Evolutionary conservation across 2,113 vertebrate species (phyloP), one percentile per base, ranked within the genome.

Genomic region (Chionis minor): DNA sequence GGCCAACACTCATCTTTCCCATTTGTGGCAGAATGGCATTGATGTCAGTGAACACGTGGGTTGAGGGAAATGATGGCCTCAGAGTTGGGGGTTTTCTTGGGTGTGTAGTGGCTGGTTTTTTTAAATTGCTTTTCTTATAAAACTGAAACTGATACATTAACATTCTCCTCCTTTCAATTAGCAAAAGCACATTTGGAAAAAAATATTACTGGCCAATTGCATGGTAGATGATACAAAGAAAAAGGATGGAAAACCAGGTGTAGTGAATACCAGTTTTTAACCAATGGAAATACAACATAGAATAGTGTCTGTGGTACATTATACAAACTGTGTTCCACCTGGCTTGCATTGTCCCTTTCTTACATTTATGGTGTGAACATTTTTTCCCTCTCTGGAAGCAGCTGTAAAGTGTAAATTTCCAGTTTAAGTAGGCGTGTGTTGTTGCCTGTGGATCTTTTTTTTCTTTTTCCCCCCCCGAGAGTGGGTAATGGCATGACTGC

Each of bases 341-440:
- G 97, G 97, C 92, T 93, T 97, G 70, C 94, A 96, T 98, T 98
- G 98, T 98, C 93, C 97, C 93, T 96, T 96, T 95, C 95, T 96
- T 98, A 97, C 96, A 93, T 98, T 97, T 98, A 96, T 97, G 91
- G 97, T 94, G 95, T 62, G 96, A 98, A 97, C 94, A 91, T 98
- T 98, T 97, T 97, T 98, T 94, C 96, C 93, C 83, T 96, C 96
- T 97, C 97, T 97, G 92, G 91, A 97, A 98, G 98, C 98, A 98
- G 98, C 97, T 98, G 98, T 97, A 97, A 97, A 97, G 17, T 97
- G 98, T 98, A 98, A 98, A 98, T 98, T 97, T 96, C 83, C 95
- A 81, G 81, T 97, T 97, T 87, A 96, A 97, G 97, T 97, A 98
- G 97, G 90, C 96, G 92, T 95, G 93, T 96, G 95, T 86, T 96